phyloP scores from a whole-genome alignment of 2,888 invertebrate genomes.

The Pycnomerus fuliginosus region DNA sequence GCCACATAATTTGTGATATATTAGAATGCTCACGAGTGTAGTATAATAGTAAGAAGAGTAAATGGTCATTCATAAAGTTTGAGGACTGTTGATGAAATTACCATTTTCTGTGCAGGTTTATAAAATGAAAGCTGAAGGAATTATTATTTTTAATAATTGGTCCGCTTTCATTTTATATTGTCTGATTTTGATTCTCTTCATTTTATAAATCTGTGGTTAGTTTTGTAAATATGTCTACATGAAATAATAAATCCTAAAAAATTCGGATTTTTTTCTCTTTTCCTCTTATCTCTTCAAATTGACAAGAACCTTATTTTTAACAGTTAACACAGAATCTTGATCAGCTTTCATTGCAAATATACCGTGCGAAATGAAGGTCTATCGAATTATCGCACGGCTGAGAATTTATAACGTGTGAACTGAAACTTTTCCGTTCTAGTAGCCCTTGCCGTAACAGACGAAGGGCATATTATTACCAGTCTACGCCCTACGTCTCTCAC shows the following conservation, averaged over 20 bases:
- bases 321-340: no score
- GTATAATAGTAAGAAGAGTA: conserved; percentile 30
- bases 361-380: no score
- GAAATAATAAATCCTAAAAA: conserved; percentile 26
- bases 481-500: no score
- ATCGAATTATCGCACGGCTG: no score
- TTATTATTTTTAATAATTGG: conserved; percentile 24
- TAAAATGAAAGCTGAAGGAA: conserved; percentile 32
- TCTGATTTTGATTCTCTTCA: conserved; percentile 40
- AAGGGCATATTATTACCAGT: no score
- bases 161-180: conserved; percentile 26
- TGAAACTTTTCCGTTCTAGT: no score
- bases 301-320: no score
- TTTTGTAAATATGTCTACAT: conserved; percentile 40
- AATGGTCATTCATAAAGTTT: conserved; percentile 17
- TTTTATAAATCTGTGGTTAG: conserved; percentile 36
- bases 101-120: conserved; percentile 32
- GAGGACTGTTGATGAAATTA: conserved; percentile 14
- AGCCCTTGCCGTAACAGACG: no score
- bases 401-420: no score
- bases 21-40: conserved; percentile 49
- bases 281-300: no score
- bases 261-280: conserved; percentile 25
- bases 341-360: no score
- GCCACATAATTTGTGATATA: conserved; percentile 48